Percentiles rank a stretch among this genome's conserved stretches.
These are phyloP conservation scores for Papilio polyxenes DNA, from an alignment of 1,140 invertebrate species.

Conservation along the genomic window DNA sequence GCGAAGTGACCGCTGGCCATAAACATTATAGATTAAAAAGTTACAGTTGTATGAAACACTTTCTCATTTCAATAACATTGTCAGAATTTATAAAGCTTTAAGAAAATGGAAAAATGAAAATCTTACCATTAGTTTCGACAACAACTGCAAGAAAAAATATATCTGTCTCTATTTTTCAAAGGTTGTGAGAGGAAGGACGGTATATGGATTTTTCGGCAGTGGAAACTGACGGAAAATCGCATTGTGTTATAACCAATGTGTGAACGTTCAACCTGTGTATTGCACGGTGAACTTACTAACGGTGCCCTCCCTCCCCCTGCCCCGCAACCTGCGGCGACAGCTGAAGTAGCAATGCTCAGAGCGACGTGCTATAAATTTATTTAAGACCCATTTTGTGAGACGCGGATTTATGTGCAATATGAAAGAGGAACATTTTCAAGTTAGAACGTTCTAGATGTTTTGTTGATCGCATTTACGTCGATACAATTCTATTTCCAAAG, in stretches of 20 bases:
- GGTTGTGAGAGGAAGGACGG: not conserved
- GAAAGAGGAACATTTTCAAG: constrained; percentile 15
- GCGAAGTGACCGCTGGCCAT: too few species aligned
- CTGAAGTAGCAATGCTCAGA: constrained; percentile 2
- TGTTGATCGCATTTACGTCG: not conserved
- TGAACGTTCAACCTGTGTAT: constrained; percentile 3
- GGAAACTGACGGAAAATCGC: not conserved
- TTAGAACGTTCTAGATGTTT: not conserved
- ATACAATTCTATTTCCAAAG: not conserved
- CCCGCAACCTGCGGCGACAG: not conserved
- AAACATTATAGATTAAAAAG: too few species aligned
- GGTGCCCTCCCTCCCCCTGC: not conserved
- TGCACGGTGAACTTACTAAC: not conserved
- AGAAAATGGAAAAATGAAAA: not conserved
- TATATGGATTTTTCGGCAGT: not conserved
- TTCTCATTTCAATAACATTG: not conserved
- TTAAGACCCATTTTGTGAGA: constrained; percentile 26
- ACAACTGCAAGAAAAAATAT: not conserved
- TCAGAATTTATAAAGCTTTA: not conserved
- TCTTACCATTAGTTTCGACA: not conserved
- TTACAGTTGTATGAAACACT: not conserved
- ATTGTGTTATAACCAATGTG: not conserved
- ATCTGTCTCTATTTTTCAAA: too few species aligned
- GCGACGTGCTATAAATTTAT: constrained; percentile 30
- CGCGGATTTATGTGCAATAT: constrained; percentile 25